Percentiles rank a stretch among this genome's conserved stretches.
Evolutionary conservation across 2,797 vertebrate genomes (phyloP).

Genomic region (Muscicapa comitata): DNA sequence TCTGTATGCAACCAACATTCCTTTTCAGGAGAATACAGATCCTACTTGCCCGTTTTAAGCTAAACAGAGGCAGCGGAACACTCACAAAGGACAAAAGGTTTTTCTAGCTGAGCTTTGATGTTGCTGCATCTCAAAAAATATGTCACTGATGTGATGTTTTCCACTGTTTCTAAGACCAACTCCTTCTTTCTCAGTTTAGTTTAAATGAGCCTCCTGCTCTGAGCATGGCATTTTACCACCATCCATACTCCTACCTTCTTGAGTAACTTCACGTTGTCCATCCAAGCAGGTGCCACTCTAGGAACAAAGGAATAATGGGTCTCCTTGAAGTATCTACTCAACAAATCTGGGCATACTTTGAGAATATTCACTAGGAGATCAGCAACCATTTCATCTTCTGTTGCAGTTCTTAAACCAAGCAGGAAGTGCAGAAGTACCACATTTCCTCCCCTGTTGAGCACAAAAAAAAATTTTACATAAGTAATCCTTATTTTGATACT

Average conservation of each 20-base stretch:
- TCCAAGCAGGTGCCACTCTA: conserved; percentile 83
- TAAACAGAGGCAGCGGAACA: neutral
- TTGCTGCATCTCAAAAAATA: neutral
- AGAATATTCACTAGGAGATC: conserved; percentile 87
- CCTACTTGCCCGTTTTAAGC: neutral
- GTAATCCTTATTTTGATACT: neutral
- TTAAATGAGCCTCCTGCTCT: neutral
- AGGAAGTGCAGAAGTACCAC: conserved; percentile 90
- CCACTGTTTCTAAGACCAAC: neutral
- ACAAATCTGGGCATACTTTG: conserved; percentile 86
- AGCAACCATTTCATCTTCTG: conserved; percentile 86
- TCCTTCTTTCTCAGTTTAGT: neutral
- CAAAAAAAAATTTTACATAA: neutral
- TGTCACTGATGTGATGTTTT: accelerated
- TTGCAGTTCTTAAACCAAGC: conserved; percentile 86
- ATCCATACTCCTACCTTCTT: conserved; percentile 81
- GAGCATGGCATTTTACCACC: neutral
- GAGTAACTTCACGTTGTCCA: conserved; percentile 87
- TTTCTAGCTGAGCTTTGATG: neutral
- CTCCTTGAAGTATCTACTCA: conserved; percentile 91
- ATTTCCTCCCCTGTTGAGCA: conserved; percentile 82
- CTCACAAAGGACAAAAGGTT: neutral
- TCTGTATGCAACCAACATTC: neutral
- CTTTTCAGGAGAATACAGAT: neutral
- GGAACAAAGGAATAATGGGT: conserved; percentile 87